phyloP scores from a whole-genome alignment of 2,888 invertebrate species.

The Tipula unca region DNA sequence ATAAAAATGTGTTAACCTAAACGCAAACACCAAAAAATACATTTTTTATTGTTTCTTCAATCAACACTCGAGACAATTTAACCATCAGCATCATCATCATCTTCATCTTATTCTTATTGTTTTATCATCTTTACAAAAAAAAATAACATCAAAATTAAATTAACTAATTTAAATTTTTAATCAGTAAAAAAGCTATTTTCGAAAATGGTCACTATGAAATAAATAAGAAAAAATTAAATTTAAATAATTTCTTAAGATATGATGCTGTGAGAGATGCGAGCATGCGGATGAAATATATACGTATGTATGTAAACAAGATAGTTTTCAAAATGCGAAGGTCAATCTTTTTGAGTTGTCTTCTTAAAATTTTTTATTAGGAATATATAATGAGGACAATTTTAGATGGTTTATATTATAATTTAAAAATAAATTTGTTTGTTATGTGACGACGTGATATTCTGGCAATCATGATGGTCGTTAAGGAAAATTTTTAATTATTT shows the following conservation, averaged over 20 bases:
- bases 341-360: background rate
- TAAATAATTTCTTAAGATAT: background rate
- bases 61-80: background rate
- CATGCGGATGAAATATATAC: background rate
- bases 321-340: conserved; percentile 17
- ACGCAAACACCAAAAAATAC: background rate
- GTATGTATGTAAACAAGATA: background rate
- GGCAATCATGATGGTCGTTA: background rate
- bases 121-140: background rate
- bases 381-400: conserved; percentile 16
- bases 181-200: conserved; percentile 16
- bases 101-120: background rate
- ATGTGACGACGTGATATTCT: background rate
- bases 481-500: background rate
- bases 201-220: conserved; percentile 3
- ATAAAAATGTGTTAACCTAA: conserved; percentile 14
- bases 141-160: conserved; percentile 17
- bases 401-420: background rate
- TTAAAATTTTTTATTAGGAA: background rate
- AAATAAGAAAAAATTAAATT: conserved; percentile 8
- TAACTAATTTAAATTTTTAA: conserved; percentile 19
- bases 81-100: background rate
- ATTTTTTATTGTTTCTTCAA: background rate
- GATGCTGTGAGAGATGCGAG: background rate
- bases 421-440: background rate